Base-by-base conservation (phyloP, 1,140 invertebrate genomes). In the Cherax quadricarinatus region DNA sequence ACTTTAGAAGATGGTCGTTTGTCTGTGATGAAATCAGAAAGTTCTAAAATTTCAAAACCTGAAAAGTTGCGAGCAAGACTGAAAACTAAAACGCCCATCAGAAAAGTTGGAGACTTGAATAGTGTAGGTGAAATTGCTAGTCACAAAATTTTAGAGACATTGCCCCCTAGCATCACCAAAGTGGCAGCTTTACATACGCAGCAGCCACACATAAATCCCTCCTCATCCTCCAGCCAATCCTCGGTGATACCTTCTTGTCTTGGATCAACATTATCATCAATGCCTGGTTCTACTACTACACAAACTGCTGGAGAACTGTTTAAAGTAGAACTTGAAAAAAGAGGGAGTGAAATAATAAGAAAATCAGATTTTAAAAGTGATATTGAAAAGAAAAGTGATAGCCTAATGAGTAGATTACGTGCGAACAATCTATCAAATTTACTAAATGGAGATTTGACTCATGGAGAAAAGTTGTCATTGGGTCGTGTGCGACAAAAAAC, bases 121-220 rank as follows among this genome's bases (percentile, higher is more conserved):
- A 94, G 92, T 94, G 88, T 93, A 49, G 93, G 93, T 81, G 94
- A 93, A 70, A 92, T 94, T 78, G 90, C 93, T 94, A 94, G 93
- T 93, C 93, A 94, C 93, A 94, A 93, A 94, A 94, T 94, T 62
- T 79, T 94, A 75, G 92, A 94, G 49, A 94, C 93, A 18, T 89
- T 94, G 30, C 93, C 93, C 21, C 93, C 93, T 60, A 94, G 93
- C 82, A 94, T 94, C 49, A 93, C 93, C 73, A 93, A 93, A 91
- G 93, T 94, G 57, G 93, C 93, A 51, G 93, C 93, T 57, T 88
- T 94, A 82, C 93, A 94, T 79, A 94, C 93, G n/a, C 93, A 91
- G 81, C 93, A 94, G 80, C 93, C 93, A 24, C 93, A 94, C 84
- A 92, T 91, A 86, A 94, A 94, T 80, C 93, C 93, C 41, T 91